phyloP scores from a whole-genome alignment of 2,113 vertebrate genomes.

The Tylochromis polylepis region DNA sequence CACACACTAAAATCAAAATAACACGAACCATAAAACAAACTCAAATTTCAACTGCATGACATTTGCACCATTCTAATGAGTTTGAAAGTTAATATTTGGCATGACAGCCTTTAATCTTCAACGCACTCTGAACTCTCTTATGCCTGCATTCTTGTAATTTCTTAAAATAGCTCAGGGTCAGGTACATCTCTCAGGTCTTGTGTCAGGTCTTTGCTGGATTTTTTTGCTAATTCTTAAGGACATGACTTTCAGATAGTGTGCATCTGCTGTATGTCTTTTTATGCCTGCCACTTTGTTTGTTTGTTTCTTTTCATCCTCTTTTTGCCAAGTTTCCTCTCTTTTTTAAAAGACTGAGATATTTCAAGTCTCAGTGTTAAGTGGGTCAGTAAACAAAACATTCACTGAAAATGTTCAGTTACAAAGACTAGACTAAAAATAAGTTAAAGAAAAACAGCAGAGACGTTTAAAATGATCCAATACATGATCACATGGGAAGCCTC shows the following conservation, averaged over 20 bases:
- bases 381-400: no score
- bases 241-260: not conserved
- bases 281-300: not conserved
- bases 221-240: not conserved
- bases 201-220: not conserved
- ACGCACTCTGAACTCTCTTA: accelerated
- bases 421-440: not conserved
- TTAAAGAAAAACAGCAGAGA: accelerated
- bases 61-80: not conserved
- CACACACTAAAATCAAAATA: no score
- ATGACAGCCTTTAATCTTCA: not conserved
- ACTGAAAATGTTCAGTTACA: no score
- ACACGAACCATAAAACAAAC: no score
- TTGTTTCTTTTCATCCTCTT: not conserved
- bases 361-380: not conserved
- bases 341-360: not conserved
- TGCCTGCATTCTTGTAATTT: not conserved
- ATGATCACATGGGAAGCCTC: not conserved
- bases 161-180: not conserved
- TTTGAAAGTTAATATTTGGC: not conserved
- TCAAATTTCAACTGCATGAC: no score
- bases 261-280: not conserved
- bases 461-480: not conserved
- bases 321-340: not conserved
- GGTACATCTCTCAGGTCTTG: not conserved